Conservation (phyloP, 2,113 vertebrate species). For the Muntiacus reevesi region DNA sequence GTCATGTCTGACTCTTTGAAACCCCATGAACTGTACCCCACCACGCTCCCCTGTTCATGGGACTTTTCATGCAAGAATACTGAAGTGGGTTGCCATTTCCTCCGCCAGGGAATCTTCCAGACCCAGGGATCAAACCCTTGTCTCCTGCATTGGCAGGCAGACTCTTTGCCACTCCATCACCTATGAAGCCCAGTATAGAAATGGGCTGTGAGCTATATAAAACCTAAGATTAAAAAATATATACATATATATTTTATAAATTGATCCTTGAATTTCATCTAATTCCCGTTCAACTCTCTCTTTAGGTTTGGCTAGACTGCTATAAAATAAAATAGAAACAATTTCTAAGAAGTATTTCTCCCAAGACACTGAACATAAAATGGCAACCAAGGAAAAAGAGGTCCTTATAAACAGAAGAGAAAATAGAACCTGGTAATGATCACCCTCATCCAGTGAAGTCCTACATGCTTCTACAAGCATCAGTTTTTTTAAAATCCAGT, state of each 20-base stretch:
- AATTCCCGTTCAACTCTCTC: not conserved
- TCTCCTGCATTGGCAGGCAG: not conserved
- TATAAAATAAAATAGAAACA: not conserved
- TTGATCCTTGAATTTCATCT: not conserved
- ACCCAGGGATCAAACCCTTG: not conserved
- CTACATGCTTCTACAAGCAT: not conserved
- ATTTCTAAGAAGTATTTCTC: not conserved
- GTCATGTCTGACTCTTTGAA: not conserved
- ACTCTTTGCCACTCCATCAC: not conserved
- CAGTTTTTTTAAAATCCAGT: not conserved
- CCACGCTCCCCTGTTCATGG: not conserved
- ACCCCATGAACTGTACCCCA: not conserved
- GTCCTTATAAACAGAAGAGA: not conserved
- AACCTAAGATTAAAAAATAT: not conserved
- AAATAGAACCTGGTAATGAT: not conserved
- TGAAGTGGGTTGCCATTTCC: not conserved
- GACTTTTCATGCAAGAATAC: not conserved
- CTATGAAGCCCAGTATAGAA: not conserved
- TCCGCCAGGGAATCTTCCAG: not conserved
- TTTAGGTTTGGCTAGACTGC: not conserved
- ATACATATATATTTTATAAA: not conserved
- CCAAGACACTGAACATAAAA: not conserved
- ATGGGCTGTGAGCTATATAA: not conserved
- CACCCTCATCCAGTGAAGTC: not conserved
- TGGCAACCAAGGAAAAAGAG: conserved; percentile 26